Percentiles rank a stretch among this genome's conserved stretches.
Conservation (phyloP, 2,113 vertebrate species). For the Orcinus orca region DNA sequence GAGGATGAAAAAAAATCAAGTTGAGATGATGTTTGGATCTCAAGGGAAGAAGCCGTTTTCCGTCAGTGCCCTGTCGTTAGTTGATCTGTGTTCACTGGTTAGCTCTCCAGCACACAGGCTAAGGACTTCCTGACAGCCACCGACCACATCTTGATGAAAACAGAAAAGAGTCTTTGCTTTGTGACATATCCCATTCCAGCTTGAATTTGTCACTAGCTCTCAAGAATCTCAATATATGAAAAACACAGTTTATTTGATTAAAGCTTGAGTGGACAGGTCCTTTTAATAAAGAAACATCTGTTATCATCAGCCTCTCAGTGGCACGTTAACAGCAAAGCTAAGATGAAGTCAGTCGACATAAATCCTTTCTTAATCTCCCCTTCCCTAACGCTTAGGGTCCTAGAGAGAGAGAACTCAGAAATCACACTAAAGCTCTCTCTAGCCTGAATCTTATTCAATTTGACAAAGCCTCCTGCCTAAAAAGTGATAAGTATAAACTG, state of each 20-base stretch:
- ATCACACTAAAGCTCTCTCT: neutral
- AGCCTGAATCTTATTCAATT: neutral
- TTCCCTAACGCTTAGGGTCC: neutral
- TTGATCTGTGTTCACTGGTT: neutral
- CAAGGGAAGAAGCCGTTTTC: neutral
- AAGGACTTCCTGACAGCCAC: neutral
- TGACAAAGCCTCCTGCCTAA: neutral
- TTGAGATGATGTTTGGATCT: neutral
- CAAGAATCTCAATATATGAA: neutral
- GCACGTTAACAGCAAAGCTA: slow-evolving; percentile 6
- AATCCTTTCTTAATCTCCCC: neutral
- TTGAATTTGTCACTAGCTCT: neutral
- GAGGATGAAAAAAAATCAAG: neutral
- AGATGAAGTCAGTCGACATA: neutral
- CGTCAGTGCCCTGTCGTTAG: neutral
- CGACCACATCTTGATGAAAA: neutral
- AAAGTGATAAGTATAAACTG: neutral
- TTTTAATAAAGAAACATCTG: neutral
- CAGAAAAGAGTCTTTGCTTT: neutral
- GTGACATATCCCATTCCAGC: neutral
- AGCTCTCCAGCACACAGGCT: neutral
- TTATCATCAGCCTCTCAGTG: neutral
- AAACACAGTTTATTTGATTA: neutral
- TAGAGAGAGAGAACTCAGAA: neutral
- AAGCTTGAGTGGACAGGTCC: neutral